phyloP scores from a whole-genome alignment of 2,888 invertebrate species.

The Troglohyphantes excavatus region DNA sequence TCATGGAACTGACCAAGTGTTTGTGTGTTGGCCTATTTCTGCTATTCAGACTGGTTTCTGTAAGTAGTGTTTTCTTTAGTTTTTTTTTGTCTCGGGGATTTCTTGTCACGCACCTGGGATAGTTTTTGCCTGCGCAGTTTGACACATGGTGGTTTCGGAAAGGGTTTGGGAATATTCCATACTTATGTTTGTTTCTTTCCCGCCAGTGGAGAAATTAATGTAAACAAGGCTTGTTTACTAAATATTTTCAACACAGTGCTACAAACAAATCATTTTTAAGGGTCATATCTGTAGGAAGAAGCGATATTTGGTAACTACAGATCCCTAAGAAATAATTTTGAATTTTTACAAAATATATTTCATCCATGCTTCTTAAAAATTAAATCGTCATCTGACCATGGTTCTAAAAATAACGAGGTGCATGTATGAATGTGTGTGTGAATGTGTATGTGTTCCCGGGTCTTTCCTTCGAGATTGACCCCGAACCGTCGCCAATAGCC shows the following conservation, averaged over 20 bases:
- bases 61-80: slow-evolving; percentile 49
- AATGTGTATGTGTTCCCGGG: too few relatives aligned
- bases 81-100: slow-evolving; percentile 32
- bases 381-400: too few relatives aligned
- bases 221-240: background rate
- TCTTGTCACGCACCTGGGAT: slow-evolving; percentile 41
- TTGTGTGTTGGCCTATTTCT: slow-evolving; percentile 77
- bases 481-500: too few relatives aligned
- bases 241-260: background rate
- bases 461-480: too few relatives aligned
- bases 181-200: background rate
- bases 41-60: slow-evolving; percentile 74
- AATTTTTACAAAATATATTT: too few relatives aligned
- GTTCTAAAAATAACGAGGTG: too few relatives aligned
- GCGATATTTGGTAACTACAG: too few relatives aligned
- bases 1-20: slow-evolving; percentile 62
- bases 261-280: too few relatives aligned
- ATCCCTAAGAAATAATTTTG: too few relatives aligned
- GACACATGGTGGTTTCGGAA: slow-evolving; percentile 16
- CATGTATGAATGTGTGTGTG: too few relatives aligned
- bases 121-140: slow-evolving; percentile 9
- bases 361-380: too few relatives aligned
- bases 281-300: too few relatives aligned
- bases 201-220: background rate
- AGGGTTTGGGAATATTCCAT: background rate